Conservation (phyloP, 2,888 invertebrate species). For the Thumatha senex region DNA sequence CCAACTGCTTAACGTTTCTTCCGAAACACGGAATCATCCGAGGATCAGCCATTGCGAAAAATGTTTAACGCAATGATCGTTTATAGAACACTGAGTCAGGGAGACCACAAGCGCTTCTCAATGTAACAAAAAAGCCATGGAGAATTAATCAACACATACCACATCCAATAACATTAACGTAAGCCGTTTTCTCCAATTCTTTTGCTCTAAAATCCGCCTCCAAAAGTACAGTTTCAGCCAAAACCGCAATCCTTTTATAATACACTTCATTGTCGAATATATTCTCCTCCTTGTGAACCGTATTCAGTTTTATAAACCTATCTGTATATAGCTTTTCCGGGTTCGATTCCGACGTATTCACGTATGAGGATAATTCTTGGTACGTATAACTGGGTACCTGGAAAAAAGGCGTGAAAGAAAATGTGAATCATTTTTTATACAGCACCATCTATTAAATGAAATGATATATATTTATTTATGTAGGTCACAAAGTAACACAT, state of each 20-base stretch:
- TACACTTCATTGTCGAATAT: constrained; percentile 73
- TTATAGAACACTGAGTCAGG: too few relatives aligned
- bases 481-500: too few relatives aligned
- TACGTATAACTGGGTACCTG: constrained; percentile 67
- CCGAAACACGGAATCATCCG: too few relatives aligned
- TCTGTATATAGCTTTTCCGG: constrained; percentile 56
- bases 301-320: constrained; percentile 49
- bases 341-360: constrained; percentile 47
- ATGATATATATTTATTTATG: too few relatives aligned
- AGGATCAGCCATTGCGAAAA: too few relatives aligned
- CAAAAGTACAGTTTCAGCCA: constrained; percentile 84
- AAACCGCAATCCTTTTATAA: constrained; percentile 78
- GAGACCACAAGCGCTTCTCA: too few relatives aligned
- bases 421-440: too few relatives aligned
- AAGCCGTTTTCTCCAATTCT: constrained; percentile 77
- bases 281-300: constrained; percentile 13
- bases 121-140: too few relatives aligned
- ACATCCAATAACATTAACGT: constrained; percentile 85
- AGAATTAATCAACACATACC: constrained; percentile 17
- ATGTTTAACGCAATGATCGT: too few relatives aligned
- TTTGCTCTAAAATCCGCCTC: constrained; percentile 85
- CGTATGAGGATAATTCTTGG: constrained; percentile 56
- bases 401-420: background rate
- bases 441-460: too few relatives aligned
- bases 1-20: too few relatives aligned